Conservation (phyloP, 2,888 invertebrate genomes). For the Ferrisia virgata region DNA sequence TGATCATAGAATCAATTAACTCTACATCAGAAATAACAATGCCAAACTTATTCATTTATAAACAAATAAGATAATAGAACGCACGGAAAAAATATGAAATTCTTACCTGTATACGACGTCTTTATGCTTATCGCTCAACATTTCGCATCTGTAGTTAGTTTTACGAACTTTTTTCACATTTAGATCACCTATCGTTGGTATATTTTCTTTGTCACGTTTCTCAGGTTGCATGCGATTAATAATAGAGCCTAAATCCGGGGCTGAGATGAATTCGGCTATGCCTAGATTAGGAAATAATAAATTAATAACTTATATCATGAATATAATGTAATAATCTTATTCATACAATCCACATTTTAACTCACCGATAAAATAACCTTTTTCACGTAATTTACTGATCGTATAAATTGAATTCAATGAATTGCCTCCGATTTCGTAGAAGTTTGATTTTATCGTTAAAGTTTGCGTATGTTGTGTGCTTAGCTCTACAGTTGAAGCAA, state of each 20-base stretch:
- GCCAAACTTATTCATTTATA: no score
- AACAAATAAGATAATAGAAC: no score
- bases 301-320: background rate
- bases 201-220: conserved; percentile 41
- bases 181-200: background rate
- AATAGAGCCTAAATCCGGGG: conserved; percentile 68
- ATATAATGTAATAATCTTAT: background rate
- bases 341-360: conserved; percentile 30
- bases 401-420: conserved; percentile 82
- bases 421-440: conserved; percentile 82
- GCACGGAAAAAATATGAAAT: no score
- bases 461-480: conserved; percentile 62
- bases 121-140: conserved; percentile 64
- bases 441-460: conserved; percentile 64
- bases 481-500: conserved; percentile 63
- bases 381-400: conserved; percentile 70
- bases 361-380: conserved; percentile 73
- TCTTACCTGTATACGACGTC: conserved; percentile 69
- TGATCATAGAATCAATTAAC: no score
- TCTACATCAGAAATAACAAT: no score
- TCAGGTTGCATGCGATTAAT: conserved; percentile 59
- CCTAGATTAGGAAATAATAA: conserved; percentile 49
- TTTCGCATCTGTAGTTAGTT: conserved; percentile 56
- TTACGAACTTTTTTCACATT: conserved; percentile 49
- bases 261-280: conserved; percentile 75